Percentiles rank a stretch among this genome's conserved stretches.
phyloP scores from a whole-genome alignment of 1,140 invertebrate species.

The Drosophila nigrodunni region DNA sequence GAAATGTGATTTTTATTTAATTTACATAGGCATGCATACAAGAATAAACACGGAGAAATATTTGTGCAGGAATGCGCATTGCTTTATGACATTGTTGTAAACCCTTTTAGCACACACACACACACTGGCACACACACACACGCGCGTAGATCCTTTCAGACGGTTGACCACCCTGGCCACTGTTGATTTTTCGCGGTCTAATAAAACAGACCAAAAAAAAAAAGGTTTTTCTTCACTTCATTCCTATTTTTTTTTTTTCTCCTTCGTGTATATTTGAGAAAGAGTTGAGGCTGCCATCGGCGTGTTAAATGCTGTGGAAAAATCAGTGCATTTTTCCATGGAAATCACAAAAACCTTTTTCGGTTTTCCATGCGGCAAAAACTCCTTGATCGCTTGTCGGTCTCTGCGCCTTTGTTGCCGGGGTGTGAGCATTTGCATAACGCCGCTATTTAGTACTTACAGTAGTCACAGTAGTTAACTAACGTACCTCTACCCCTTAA shows the following conservation, averaged over 20 bases:
- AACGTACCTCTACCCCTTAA: background rate
- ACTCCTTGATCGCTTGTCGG: background rate
- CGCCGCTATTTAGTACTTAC: slow-evolving; percentile 16
- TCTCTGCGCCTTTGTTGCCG: slow-evolving; percentile 19
- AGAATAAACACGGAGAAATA: slow-evolving; percentile 24
- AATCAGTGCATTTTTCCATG: slow-evolving; percentile 67
- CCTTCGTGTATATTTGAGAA: slow-evolving; percentile 27
- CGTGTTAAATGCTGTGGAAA: slow-evolving; percentile 46
- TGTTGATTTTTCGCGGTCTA: slow-evolving; percentile 82
- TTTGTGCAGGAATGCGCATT: slow-evolving; percentile 62
- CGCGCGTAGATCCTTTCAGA: slow-evolving; percentile 26
- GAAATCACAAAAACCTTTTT: slow-evolving; percentile 68
- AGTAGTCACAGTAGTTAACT: background rate
- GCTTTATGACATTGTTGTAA: slow-evolving; percentile 72
- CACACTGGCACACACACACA: background rate
- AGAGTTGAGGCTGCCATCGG: slow-evolving; percentile 58
- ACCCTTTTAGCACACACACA: slow-evolving; percentile 69
- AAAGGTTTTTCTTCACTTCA: slow-evolving; percentile 20
- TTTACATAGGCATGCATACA: slow-evolving; percentile 40
- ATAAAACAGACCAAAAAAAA: slow-evolving; percentile 62
- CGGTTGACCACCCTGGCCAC: slow-evolving; percentile 71
- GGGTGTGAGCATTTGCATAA: slow-evolving; percentile 56
- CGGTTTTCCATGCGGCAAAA: slow-evolving; percentile 41
- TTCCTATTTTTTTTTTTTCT: background rate
- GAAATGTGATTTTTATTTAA: slow-evolving; percentile 55